phyloP scores from a whole-genome alignment of 2,797 vertebrate genomes.

The Esox lucius region DNA sequence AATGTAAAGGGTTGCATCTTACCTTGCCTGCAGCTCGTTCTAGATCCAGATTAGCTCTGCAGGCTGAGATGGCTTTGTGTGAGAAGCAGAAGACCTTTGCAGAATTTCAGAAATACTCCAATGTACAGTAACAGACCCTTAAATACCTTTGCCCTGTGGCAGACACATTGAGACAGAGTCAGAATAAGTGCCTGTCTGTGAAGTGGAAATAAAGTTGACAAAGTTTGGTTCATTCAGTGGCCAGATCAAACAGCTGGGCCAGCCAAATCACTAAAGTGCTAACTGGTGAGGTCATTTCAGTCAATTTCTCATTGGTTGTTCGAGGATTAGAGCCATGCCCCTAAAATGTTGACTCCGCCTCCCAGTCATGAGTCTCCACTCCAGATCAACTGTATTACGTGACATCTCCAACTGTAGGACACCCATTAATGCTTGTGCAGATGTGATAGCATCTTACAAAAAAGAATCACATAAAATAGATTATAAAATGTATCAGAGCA shows the following conservation, averaged over 20 bases:
- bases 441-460: constrained; percentile 57
- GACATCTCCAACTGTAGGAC: constrained; percentile 50
- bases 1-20: constrained; percentile 50
- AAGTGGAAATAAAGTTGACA: constrained; percentile 37
- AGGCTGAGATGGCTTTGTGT: constrained; percentile 42
- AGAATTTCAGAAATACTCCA: constrained; percentile 42
- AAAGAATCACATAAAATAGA: constrained; percentile 47
- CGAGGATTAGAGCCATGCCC: constrained; percentile 53
- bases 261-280: constrained; percentile 41
- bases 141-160: too few relatives aligned
- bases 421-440: constrained; percentile 46
- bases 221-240: constrained; percentile 45
- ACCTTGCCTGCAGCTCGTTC: constrained; percentile 58
- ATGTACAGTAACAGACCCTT: constrained; percentile 35
- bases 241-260: constrained; percentile 50
- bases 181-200: constrained; percentile 35
- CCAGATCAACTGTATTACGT: constrained; percentile 37
- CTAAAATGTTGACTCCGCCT: constrained; percentile 65
- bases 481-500: constrained; percentile 22
- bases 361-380: constrained; percentile 60
- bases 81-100: constrained; percentile 32
- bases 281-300: constrained; percentile 52
- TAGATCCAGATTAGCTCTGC: constrained; percentile 38
- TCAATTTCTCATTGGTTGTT: constrained; percentile 68
- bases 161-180: constrained; percentile 29